Percentiles rank a stretch among this genome's conserved stretches.
Evolutionary conservation across 2,888 invertebrate genomes (phyloP).

Genomic region (Leptopilina myrica): DNA sequence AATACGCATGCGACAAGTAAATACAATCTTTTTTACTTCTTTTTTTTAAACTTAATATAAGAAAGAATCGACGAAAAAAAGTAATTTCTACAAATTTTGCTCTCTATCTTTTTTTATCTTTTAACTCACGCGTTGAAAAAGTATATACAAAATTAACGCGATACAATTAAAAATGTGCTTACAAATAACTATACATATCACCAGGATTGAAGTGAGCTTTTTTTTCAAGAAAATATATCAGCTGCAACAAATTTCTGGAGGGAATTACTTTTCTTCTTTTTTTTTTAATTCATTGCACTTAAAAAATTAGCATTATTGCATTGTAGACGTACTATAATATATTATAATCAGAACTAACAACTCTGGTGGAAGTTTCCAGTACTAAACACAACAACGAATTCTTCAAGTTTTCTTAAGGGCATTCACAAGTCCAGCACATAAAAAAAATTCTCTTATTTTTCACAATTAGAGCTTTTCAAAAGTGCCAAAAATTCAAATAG

Average conservation of each 20-base stretch:
- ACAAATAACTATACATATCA: conserved; percentile 39
- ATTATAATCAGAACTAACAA: background rate
- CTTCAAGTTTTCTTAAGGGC: background rate
- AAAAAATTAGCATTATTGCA: background rate
- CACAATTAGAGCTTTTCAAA: too few relatives aligned
- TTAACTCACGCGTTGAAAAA: conserved; percentile 5
- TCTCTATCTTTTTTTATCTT: background rate
- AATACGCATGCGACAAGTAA: conserved; percentile 24
- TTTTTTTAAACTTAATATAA: background rate
- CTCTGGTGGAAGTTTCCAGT: background rate
- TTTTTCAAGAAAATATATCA: conserved; percentile 14
- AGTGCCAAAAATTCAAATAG: too few relatives aligned
- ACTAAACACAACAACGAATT: background rate
- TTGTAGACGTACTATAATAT: background rate
- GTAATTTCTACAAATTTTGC: background rate
- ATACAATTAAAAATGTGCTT: conserved; percentile 18
- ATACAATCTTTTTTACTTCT: background rate
- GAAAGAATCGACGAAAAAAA: background rate
- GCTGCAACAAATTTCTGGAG: conserved; percentile 12
- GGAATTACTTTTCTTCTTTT: background rate
- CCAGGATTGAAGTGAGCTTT: conserved; percentile 5
- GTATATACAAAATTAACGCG: conserved; percentile 24
- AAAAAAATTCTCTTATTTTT: too few relatives aligned
- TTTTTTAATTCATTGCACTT: conserved; percentile 6
- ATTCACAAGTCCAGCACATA: too few relatives aligned